phyloP scores from a whole-genome alignment of 2,797 vertebrate genomes.

The Anguilla megastoma region DNA sequence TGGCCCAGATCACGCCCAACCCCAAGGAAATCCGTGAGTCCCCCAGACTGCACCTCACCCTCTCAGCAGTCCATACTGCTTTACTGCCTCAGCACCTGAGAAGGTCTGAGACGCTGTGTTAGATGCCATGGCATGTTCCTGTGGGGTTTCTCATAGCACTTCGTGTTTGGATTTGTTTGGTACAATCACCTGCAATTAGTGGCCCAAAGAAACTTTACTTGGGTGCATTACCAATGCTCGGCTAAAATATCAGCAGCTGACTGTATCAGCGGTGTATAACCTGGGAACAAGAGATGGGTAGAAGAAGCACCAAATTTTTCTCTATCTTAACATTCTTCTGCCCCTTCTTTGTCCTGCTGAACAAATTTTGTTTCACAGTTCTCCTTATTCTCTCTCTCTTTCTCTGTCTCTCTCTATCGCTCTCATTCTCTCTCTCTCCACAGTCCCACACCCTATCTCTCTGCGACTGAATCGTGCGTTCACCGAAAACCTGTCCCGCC shows the following conservation, averaged over 20 bases:
- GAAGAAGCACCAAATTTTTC: background rate
- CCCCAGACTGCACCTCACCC: background rate
- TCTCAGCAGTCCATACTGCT: background rate
- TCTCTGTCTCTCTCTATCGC: background rate
- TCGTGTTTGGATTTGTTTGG: background rate
- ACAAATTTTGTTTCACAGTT: background rate
- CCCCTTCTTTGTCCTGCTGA: background rate
- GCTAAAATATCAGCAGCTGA: background rate
- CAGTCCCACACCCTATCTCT: constrained; percentile 82
- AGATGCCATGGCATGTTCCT: background rate
- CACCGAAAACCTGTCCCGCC: constrained; percentile 79
- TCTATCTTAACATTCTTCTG: background rate
- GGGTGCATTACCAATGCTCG: background rate
- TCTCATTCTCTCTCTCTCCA: background rate
- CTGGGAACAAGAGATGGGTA: background rate
- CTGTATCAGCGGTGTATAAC: background rate
- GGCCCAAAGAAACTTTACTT: constrained; percentile 1
- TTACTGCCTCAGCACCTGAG: background rate
- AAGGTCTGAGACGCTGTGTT: background rate
- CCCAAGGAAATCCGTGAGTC: constrained; percentile 85
- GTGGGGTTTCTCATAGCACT: background rate
- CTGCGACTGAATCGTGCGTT: constrained; percentile 84
- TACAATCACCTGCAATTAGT: background rate
- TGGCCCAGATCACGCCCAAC: constrained; percentile 69
- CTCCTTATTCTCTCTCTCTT: background rate